phyloP scores from a whole-genome alignment of 2,888 invertebrate genomes.

The Thecophora atra region DNA sequence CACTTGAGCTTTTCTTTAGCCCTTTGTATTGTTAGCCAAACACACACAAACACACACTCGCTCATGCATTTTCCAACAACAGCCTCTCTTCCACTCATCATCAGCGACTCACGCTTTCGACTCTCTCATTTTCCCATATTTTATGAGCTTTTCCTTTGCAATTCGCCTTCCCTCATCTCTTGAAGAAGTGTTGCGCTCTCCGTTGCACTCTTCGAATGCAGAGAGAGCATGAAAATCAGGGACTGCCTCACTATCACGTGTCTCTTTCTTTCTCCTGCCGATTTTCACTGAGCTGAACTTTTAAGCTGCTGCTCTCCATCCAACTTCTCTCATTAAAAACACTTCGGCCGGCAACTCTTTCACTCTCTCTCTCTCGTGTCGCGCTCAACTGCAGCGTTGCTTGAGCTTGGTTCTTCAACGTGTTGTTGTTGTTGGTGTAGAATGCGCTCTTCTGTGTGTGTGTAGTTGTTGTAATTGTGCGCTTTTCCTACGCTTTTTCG shows the following conservation, averaged over 20 bases:
- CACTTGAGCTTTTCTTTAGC: conserved; percentile 38
- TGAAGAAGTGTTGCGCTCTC: background rate
- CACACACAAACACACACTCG: conserved; percentile 35
- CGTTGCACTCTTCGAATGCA: background rate
- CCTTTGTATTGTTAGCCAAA: conserved; percentile 35
- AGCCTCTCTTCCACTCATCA: background rate
- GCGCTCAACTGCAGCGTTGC: too few species aligned
- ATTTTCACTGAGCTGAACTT: too few species aligned
- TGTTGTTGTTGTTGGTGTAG: background rate
- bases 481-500: conserved; percentile 13
- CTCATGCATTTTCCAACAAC: conserved; percentile 4
- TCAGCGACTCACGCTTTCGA: background rate
- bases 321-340: too few species aligned
- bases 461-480: conserved; percentile 6
- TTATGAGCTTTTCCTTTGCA: conserved; percentile 29
- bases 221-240: conserved; percentile 6
- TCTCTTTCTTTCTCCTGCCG: conserved; percentile 1
- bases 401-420: too few species aligned
- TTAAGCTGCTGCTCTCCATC: too few species aligned
- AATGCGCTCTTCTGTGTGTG: background rate
- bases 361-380: too few species aligned
- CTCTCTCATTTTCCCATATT: conserved; percentile 9
- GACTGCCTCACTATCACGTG: background rate
- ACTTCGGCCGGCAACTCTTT: too few species aligned
- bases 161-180: background rate